Percentiles rank a stretch among this genome's conserved stretches.
Conservation (phyloP, 2,113 vertebrate genomes). For the Apaloderma vittatum region DNA sequence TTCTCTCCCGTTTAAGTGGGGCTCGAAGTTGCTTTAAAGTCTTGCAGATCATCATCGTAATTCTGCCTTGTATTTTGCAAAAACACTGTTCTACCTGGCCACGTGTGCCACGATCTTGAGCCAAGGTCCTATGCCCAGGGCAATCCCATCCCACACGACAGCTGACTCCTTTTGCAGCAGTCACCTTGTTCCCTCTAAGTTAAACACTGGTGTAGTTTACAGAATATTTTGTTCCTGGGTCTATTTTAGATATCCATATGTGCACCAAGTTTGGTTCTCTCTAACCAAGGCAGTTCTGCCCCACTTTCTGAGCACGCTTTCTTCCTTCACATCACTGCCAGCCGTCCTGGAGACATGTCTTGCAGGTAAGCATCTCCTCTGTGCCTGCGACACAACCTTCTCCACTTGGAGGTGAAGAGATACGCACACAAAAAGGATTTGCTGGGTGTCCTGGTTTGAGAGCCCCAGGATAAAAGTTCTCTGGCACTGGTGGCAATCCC, state of each 20-base stretch:
- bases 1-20: background rate
- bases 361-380: background rate
- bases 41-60: background rate
- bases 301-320: background rate
- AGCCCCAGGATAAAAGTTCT: too few relatives aligned
- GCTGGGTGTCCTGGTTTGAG: too few relatives aligned
- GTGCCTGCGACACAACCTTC: background rate
- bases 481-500: too few relatives aligned
- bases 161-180: background rate
- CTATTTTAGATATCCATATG: background rate
- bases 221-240: background rate
- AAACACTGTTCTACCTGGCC: background rate
- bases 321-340: background rate
- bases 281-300: background rate
- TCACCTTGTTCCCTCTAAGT: background rate
- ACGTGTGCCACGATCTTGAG: background rate
- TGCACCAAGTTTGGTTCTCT: background rate
- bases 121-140: background rate
- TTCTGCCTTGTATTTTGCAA: background rate
- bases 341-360: accelerated
- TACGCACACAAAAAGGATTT: background rate
- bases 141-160: background rate
- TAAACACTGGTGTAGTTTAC: background rate
- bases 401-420: background rate
- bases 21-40: background rate